Evolutionary conservation across 1,140 invertebrate species (phyloP).

Genomic region (Diabrotica undecimpunctata): DNA sequence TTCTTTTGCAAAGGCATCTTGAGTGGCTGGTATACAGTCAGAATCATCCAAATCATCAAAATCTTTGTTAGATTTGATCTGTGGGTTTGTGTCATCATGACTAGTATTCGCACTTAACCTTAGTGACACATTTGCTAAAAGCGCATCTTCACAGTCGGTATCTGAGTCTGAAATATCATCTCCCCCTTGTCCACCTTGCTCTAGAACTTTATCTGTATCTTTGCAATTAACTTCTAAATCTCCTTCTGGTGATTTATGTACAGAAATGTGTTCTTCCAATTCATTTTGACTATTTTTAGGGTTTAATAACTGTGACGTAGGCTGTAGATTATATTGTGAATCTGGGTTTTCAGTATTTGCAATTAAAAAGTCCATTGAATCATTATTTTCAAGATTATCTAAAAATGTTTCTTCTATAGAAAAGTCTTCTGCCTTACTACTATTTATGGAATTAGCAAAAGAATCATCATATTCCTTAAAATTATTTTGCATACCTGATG

Average conservation of each 20-base stretch:
- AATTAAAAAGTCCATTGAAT: slow-evolving; percentile 29
- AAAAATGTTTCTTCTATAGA: slow-evolving; percentile 5
- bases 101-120: neutral
- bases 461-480: slow-evolving; percentile 7
- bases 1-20: slow-evolving; percentile 20
- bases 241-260: neutral
- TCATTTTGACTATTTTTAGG: neutral
- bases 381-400: slow-evolving; percentile 24
- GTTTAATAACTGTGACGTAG: neutral
- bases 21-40: slow-evolving; percentile 30
- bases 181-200: slow-evolving; percentile 4
- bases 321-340: neutral
- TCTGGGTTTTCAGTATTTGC: slow-evolving; percentile 16
- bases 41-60: slow-evolving; percentile 25
- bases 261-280: neutral
- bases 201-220: slow-evolving; percentile 4
- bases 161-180: slow-evolving; percentile 19
- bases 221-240: neutral
- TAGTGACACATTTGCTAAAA: neutral
- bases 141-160: slow-evolving; percentile 15
- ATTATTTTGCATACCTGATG: slow-evolving; percentile 4
- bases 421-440: neutral
- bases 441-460: neutral
- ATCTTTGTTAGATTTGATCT: slow-evolving; percentile 12
- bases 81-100: slow-evolving; percentile 9